Evolutionary conservation across 2,888 invertebrate species (phyloP), one percentile per base, ranked within the genome.

Genomic region (Drosophila niveifrons): DNA sequence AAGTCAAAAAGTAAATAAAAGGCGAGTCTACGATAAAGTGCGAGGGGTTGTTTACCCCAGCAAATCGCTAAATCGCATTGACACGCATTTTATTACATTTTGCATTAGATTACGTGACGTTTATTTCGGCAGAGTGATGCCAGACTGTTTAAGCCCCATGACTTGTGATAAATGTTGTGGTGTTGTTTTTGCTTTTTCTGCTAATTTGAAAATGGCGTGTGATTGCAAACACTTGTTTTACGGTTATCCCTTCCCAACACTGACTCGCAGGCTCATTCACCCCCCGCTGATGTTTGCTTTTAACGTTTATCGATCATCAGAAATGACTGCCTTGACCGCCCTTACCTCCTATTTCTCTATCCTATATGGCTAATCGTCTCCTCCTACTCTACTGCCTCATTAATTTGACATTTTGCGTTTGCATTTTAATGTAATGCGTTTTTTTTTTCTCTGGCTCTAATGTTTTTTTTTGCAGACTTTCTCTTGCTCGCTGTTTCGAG

Each of bases 131-230:
- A 66, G 56, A 83, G 75, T 70, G 69, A 68, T 84, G 77, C 64
- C 64, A 63, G 66, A 59, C 43, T 61, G 31, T 52, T 59, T 34
- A 46, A 47, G 41, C 15, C 15, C 50, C 75, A 67, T 78, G 75
- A 78, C 71, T 68, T 52, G 70, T 43, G 46, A 58, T 59, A 61
- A 69, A 68, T 63, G 69, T 36, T 39, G 50, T 44, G 52, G n/a
- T 53, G 28, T 29, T 50, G 28, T 17, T 31, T 43, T 46, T 56
- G 29, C 17, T 11, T 58, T 52, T 48, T 47, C 41, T 53, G 68
- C 88, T 83, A 83, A 83, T 88, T 87, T 62, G 82, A 77, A 76
- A 84, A 82, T 87, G 72, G 89, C 89, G 89, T 88, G 86, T 70
- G 89, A 89, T 76, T 80, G 70, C 66, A 51, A 78, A 75, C 85